A percentile compares a stretch with the other conserved stretches of the same genome.
Conservation (phyloP, 2,797 vertebrate genomes). For the Threskiornis aethiopicus region DNA sequence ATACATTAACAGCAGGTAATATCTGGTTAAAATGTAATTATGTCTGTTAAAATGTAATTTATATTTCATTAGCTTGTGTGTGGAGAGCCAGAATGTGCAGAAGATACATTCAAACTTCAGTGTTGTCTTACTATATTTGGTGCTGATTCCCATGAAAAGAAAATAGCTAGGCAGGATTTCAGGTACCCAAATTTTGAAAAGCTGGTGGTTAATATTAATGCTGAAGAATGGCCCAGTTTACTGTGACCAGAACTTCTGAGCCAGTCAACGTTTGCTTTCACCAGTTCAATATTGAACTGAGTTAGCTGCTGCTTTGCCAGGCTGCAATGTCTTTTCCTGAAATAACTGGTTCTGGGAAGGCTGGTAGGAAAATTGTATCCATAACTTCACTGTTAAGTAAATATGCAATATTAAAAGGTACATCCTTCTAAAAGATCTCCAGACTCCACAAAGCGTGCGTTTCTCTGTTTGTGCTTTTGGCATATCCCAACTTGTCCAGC, state of each 20-base stretch:
- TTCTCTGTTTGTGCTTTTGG: neutral
- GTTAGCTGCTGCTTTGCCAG: neutral
- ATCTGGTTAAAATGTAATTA: neutral
- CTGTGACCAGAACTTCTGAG: neutral
- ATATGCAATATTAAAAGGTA: neutral
- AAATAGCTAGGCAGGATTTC: neutral
- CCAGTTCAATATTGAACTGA: neutral
- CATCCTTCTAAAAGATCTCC: neutral
- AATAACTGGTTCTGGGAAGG: conserved; percentile 5
- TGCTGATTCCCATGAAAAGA: neutral
- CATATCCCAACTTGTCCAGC: neutral
- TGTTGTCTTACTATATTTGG: neutral
- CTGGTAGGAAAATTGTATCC: neutral
- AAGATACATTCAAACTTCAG: neutral
- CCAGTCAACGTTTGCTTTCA: neutral
- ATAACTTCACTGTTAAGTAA: neutral
- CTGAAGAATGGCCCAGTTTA: neutral
- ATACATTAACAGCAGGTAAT: neutral
- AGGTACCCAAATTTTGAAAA: neutral
- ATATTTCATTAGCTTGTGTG: neutral
- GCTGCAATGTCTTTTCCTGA: conserved; percentile 10
- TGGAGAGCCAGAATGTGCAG: neutral
- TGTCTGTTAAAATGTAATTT: neutral
- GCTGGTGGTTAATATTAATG: neutral
- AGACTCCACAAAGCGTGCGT: neutral